Evolutionary conservation across 2,888 invertebrate genomes (phyloP), one percentile per base, ranked within the genome.

Genomic region (Orthosia gracilis): DNA sequence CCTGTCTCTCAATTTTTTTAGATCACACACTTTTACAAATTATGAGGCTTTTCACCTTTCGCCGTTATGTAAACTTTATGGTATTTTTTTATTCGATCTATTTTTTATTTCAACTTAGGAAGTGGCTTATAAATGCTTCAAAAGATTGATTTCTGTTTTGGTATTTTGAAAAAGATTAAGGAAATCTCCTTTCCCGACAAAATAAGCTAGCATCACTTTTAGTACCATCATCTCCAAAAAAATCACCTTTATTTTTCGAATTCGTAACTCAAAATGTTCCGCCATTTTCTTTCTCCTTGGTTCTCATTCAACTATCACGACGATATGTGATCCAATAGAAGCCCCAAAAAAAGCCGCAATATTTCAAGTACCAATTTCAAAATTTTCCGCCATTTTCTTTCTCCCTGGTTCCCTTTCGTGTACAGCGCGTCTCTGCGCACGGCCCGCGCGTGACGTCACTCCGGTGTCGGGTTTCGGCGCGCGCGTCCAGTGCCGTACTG

Each of bases 401-500:
- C 4, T 52, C 61, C 78, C 61, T 80, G 81, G 88, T 88, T 88
- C 87, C 79, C 80, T 92, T 80, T 83, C 83, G 90, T 79, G 76
- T 76, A 83, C 73, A 73, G 86, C 90, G 81, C 82, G 91, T 92
- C 91, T 85, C 84, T 96, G 96, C 96, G 95, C 96, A 96, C 96
- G 96, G 96, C 96, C 91, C 96, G 92, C 90, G 74, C 65, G 89
- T 95, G 94, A 95, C 96, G 95, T 95, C 94, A 94, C 92, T 58
- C n/a, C 90, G 92, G 94, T 95, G 92, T 96, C 95, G 90, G 91
- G 90, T 96, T 96, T 87, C 95, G 85, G 73, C 76, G 78, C 79
- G 84, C 85, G 82, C 89, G 85, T 85, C 90, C 85, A 89, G 89
- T 87, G 86, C 90, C 90, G 89, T 89, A 89, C 91, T 89, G 88